Percentiles rank a stretch among this genome's conserved stretches.
phyloP scores from a whole-genome alignment of 1,140 invertebrate genomes.

The Trichomalopsis sarcophagae region DNA sequence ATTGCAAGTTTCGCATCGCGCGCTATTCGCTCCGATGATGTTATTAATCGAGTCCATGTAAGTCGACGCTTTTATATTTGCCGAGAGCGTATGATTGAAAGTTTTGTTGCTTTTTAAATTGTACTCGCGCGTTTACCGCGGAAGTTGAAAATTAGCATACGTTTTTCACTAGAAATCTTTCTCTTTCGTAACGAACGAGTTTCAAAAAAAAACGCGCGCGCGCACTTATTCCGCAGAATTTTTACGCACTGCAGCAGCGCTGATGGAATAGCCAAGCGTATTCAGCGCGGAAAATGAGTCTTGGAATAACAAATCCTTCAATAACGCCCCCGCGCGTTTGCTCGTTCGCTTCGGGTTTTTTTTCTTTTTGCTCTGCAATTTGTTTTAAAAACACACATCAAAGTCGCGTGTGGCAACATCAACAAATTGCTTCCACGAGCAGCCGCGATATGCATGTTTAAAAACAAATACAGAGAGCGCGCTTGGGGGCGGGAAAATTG shows the following conservation, averaged over 20 bases:
- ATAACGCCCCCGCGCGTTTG: not conserved
- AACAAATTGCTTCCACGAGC: not conserved
- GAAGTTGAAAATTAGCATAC: no score
- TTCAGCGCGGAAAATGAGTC: not conserved
- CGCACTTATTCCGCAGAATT: no score
- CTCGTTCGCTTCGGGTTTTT: not conserved
- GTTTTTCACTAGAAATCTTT: no score
- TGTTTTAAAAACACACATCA: not conserved
- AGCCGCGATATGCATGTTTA: not conserved
- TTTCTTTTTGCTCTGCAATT: not conserved
- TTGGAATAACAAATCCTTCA: not conserved
- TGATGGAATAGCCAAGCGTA: not conserved
- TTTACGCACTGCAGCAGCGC: no score
- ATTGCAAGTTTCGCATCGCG: not conserved
- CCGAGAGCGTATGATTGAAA: no score
- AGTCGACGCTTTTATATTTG: no score
- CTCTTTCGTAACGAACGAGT: no score
- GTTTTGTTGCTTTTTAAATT: no score
- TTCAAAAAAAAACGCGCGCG: no score
- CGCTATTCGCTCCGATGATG: no score
- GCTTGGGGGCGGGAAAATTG: not conserved
- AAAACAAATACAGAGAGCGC: not conserved
- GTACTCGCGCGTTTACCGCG: no score
- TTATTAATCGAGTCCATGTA: no score
- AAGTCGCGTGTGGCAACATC: not conserved